Base-by-base conservation (phyloP, 1,140 invertebrate species). In the Trypoxylus dichotomus region DNA sequence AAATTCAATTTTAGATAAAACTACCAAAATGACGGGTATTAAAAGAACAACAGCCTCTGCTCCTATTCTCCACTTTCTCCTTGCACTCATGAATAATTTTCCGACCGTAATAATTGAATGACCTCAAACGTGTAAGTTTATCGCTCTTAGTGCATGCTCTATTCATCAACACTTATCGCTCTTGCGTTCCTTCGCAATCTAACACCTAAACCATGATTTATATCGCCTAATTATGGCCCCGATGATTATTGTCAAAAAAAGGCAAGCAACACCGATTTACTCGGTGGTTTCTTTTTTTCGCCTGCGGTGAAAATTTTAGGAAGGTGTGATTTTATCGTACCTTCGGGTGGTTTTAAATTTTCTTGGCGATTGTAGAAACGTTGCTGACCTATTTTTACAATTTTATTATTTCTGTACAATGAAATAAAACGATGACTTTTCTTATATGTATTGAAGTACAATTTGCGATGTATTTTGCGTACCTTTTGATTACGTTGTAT, bases 201-300 rank as follows among this genome's bases (percentile, higher is more conserved):
- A 68, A 68, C 60, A 68, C 60, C 60, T 68, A 68, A 3, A 8
- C 8, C 13, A 68, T 68, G 60, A 68, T 68, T 68, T 68, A 68
- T 68, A 24, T 27, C 24, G 15, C 8, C 7, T 68, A 68, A 68
- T 68, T 68, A 68, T 24, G 60, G 21, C 19, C 21, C 7, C 60
- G 60, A 68, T 68, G 24, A 68, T 68, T 68, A 68, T 68, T 68
- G 60, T 29, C 27, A 29, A 68, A 29, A 68, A 13, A 13, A 24
- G 24, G 21, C 60, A 13, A 68, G 25, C 24, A 68, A 1, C 15
- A 27, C 32, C 10, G 32, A 37, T 37, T 37, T 37, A 8, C 32
- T 37, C 0, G n/a, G n/a, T n/a, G n/a, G 10, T 37, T 2, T 37
- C 10, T 37, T 37, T 37, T 37, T 8, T 8, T 8, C 32, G 32